These are phyloP conservation scores for Drosophila nr. medialis DNA, from an alignment of 2,888 invertebrate species.

Conservation along the genomic window DNA sequence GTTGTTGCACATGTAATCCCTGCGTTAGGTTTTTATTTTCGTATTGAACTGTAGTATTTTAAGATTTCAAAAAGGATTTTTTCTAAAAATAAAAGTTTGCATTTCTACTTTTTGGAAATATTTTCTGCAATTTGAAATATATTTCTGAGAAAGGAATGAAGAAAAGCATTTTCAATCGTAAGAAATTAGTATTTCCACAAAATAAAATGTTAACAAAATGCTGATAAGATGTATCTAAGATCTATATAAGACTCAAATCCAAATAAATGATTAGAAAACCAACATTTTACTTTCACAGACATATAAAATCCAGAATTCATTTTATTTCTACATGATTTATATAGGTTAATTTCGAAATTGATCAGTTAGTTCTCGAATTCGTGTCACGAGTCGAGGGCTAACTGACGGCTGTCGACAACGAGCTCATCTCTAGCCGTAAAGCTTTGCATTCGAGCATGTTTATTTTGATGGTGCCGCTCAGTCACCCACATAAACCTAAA, in stretches of 20 bases:
- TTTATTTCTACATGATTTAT: background rate
- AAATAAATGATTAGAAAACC: background rate
- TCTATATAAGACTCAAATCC: background rate
- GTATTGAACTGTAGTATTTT: background rate
- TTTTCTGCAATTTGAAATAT: background rate
- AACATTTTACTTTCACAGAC: background rate
- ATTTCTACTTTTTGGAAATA: background rate
- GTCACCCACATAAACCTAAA: conserved; percentile 31
- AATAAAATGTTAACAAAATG: background rate
- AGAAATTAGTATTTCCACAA: background rate
- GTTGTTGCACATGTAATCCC: background rate
- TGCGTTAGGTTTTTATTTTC: background rate
- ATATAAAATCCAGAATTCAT: background rate
- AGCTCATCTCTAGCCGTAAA: conserved; percentile 23
- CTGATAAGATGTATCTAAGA: background rate
- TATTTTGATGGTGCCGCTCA: conserved; percentile 43
- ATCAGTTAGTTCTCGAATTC: background rate
- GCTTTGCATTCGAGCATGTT: conserved; percentile 48
- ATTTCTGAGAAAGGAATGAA: background rate
- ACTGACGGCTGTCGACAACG: background rate
- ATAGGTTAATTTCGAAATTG: background rate
- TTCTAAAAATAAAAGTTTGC: background rate
- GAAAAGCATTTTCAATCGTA: background rate
- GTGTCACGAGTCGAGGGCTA: conserved; percentile 19
- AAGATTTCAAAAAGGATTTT: background rate